Conservation (phyloP, 2,888 invertebrate species). For the Torymus aiolomorphi region DNA sequence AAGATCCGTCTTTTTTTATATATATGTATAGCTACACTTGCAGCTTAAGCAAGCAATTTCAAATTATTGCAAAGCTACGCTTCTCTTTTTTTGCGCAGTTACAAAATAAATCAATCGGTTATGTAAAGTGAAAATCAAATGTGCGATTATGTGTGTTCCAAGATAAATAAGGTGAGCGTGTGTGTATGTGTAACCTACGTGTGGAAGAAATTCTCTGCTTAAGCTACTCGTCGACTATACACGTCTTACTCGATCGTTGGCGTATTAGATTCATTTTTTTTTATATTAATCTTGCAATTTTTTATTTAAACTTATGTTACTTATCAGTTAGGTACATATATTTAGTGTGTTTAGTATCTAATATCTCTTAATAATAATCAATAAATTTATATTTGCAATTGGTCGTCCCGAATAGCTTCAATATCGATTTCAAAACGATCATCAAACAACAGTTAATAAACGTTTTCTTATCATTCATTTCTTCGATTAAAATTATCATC, state of each 20-base stretch:
- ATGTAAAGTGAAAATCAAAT: constrained; percentile 1
- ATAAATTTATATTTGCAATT: constrained; percentile 51
- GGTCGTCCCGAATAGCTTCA: constrained; percentile 48
- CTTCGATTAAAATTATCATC: not conserved
- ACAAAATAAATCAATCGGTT: constrained; percentile 21
- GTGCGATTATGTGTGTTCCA: not conserved
- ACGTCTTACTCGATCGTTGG: constrained; percentile 15
- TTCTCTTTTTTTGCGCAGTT: not conserved
- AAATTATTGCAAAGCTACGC: not conserved
- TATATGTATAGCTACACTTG: constrained; percentile 11
- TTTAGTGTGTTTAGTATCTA: constrained; percentile 45
- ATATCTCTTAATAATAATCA: constrained; percentile 51
- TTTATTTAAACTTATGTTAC: constrained; percentile 23
- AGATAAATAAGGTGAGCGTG: too few species aligned
- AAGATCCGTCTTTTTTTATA: constrained; percentile 13
- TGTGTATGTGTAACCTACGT: too few species aligned
- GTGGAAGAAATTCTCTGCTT: constrained; percentile 26
- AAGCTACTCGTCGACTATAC: constrained; percentile 26
- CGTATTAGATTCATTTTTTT: constrained; percentile 34
- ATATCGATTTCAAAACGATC: constrained; percentile 23
- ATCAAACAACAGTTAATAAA: constrained; percentile 15
- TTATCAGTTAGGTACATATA: constrained; percentile 48
- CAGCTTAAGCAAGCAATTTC: constrained; percentile 46
- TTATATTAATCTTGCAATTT: constrained; percentile 24
- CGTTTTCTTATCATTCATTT: constrained; percentile 15